Percentiles rank a stretch among this genome's conserved stretches.
Evolutionary conservation across 2,797 vertebrate genomes (phyloP).

Genomic region (Peromyscus melanophrys): DNA sequence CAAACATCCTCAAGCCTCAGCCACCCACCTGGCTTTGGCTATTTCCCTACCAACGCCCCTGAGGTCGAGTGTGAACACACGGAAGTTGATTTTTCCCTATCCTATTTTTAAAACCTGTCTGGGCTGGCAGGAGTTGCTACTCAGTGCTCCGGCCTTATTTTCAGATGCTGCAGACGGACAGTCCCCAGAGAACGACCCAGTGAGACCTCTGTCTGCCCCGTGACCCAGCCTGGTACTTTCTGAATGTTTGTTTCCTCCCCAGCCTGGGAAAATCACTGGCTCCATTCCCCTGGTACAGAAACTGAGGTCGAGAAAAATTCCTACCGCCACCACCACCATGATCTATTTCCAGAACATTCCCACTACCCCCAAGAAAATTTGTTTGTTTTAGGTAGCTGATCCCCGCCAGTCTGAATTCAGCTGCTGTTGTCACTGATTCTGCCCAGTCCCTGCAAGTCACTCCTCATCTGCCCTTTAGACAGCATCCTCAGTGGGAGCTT

Average conservation of each 20-base stretch:
- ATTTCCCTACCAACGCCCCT: neutral
- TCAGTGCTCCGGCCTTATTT: neutral
- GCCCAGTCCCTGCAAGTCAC: too few relatives aligned
- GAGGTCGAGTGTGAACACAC: constrained; percentile 11
- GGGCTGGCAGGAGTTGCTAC: constrained; percentile 11
- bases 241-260: too few relatives aligned
- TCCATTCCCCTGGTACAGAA: neutral
- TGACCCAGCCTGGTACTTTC: too few relatives aligned
- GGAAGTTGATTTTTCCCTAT: constrained; percentile 43
- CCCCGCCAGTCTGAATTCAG: neutral
- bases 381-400: neutral
- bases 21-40: neutral
- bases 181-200: neutral
- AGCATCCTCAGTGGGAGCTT: neutral
- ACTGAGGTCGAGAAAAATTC: neutral
- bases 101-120: constrained; percentile 58
- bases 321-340: neutral
- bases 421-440: too few relatives aligned
- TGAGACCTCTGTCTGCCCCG: neutral
- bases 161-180: neutral
- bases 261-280: neutral
- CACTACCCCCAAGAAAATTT: neutral
- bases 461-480: too few relatives aligned
- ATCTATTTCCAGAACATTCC: neutral
- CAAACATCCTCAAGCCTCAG: neutral